Evolutionary conservation across 1,140 invertebrate species (phyloP).

Genomic region (Dinothrombium tinctorium): DNA sequence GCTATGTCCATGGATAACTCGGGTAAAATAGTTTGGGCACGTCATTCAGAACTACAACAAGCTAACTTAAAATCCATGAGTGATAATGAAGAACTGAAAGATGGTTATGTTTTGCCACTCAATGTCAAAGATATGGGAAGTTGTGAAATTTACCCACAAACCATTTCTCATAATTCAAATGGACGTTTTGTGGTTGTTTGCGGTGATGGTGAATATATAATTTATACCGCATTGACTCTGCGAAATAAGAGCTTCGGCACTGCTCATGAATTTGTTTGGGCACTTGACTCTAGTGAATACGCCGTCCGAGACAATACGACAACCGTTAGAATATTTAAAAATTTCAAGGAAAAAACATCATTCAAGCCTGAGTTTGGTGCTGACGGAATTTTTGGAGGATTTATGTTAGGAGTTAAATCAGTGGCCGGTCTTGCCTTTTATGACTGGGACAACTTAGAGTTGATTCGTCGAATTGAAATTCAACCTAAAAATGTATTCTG

Average conservation of each 20-base stretch:
- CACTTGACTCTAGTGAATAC: constrained; percentile 81
- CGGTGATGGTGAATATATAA: constrained; percentile 98
- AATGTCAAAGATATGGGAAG: constrained; percentile 96
- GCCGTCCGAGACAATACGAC: constrained; percentile 69
- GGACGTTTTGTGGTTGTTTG: constrained; percentile 92
- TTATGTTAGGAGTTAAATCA: constrained; percentile 76
- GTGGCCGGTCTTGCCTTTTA: constrained; percentile 80
- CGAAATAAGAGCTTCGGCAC: constrained; percentile 95
- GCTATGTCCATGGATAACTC: constrained; percentile 96
- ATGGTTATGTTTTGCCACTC: constrained; percentile 74
- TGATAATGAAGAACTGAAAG: constrained; percentile 51
- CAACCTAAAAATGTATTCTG: constrained; percentile 76
- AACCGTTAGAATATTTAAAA: constrained; percentile 83
- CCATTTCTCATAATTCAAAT: constrained; percentile 93
- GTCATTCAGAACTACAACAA: constrained; percentile 92
- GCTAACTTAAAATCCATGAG: constrained; percentile 53
- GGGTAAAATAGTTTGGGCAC: constrained; percentile 96
- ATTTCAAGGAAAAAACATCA: constrained; percentile 87
- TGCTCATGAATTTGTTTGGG: constrained; percentile 98
- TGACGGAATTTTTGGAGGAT: constrained; percentile 87
- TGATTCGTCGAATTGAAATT: constrained; percentile 85
- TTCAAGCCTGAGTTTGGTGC: constrained; percentile 90
- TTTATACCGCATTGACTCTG: constrained; percentile 96
- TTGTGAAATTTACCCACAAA: constrained; percentile 98
- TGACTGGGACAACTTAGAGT: constrained; percentile 82